These are phyloP conservation scores for Pachycephala philippinensis DNA, from an alignment of 2,113 vertebrate genomes.

Conservation along the genomic window DNA sequence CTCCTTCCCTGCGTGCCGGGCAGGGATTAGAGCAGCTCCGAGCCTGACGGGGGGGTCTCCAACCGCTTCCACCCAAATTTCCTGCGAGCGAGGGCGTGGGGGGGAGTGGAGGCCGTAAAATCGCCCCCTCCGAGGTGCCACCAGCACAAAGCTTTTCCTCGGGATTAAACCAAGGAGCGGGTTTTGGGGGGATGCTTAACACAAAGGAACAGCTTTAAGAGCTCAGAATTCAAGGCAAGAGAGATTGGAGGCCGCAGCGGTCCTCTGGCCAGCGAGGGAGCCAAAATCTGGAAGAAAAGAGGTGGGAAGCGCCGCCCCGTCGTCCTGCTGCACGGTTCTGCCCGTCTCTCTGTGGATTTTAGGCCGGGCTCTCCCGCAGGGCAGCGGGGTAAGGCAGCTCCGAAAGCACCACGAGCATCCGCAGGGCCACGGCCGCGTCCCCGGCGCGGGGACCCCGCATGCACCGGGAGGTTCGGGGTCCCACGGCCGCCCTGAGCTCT, in stretches of 20 bases:
- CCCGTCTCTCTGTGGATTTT: not conserved
- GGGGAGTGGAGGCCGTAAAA: not conserved
- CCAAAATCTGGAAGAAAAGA: conserved; percentile 43
- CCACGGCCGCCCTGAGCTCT: conserved; percentile 30
- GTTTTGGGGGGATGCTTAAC: not conserved
- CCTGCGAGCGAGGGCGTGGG: not conserved
- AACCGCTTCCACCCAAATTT: not conserved
- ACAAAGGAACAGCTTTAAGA: not conserved
- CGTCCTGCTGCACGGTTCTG: not conserved
- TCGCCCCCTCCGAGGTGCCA: not conserved
- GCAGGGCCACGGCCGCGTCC: not conserved
- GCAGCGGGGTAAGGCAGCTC: not conserved
- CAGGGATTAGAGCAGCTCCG: not conserved
- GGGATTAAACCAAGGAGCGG: fast-evolving
- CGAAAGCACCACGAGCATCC: not conserved
- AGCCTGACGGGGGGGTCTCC: not conserved
- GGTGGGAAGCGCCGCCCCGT: not conserved
- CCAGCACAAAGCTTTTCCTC: not conserved
- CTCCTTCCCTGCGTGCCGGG: not conserved
- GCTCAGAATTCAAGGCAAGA: not conserved
- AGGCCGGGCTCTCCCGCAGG: not conserved
- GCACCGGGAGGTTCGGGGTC: not conserved
- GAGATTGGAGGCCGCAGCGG: not conserved
- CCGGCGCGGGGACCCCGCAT: not conserved
- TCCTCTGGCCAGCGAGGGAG: not conserved